Evolutionary conservation across 1,140 invertebrate genomes (phyloP).

Genomic region (Forficula auricularia): DNA sequence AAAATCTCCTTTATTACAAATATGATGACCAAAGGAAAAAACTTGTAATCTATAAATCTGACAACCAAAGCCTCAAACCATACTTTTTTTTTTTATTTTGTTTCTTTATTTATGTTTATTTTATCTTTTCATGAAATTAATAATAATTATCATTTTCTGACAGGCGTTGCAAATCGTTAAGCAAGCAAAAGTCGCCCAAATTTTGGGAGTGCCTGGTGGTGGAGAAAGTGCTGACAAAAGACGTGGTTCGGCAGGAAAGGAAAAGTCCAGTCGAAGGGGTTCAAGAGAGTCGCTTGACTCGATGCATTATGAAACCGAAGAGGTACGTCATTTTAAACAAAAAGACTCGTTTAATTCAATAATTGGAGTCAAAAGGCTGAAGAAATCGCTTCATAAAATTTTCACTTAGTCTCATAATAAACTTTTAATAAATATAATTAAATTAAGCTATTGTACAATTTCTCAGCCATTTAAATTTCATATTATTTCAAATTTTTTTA

Average conservation of each 20-base stretch:
- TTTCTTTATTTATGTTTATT: too few relatives aligned
- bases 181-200: slow-evolving; percentile 63
- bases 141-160: slow-evolving; percentile 12
- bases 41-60: too few relatives aligned
- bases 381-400: neutral
- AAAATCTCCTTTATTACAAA: too few relatives aligned
- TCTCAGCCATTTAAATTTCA: neutral
- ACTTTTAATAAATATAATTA: neutral
- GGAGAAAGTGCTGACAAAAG: slow-evolving; percentile 24
- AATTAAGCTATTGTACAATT: slow-evolving; percentile 2
- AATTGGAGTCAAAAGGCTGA: neutral
- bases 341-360: slow-evolving; percentile 3
- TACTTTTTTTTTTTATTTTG: too few relatives aligned
- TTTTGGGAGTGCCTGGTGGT: slow-evolving; percentile 30
- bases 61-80: too few relatives aligned
- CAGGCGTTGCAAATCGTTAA: slow-evolving; percentile 78
- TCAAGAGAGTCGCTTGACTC: slow-evolving; percentile 43
- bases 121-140: slow-evolving; percentile 6
- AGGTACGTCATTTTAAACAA: slow-evolving; percentile 29
- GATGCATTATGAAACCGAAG: slow-evolving; percentile 38
- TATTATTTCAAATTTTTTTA: slow-evolving; percentile 1
- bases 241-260: slow-evolving; percentile 23
- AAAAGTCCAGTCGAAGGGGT: slow-evolving; percentile 30
- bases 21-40: too few relatives aligned
- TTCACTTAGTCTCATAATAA: slow-evolving; percentile 4